Evolutionary conservation across 2,888 invertebrate species (phyloP), one percentile per base, ranked within the genome.

Genomic region (Drosophila macrothrix): DNA sequence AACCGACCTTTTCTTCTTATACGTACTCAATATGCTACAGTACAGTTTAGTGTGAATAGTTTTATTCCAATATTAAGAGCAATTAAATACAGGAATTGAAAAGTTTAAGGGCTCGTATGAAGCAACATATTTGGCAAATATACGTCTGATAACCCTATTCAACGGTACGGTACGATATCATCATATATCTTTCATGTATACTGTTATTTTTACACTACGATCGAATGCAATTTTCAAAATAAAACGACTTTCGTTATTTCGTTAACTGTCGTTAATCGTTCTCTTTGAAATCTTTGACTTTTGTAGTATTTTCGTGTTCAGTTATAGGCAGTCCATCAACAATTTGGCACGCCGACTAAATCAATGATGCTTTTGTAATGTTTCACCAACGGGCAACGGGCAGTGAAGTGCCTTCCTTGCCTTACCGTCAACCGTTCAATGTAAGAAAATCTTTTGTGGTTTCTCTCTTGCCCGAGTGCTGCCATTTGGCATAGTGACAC

Each of bases 261-360:
- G 12, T 22, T 43, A 43, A 43, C 43, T 43, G 5, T 43, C 5
- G 12, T 43, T 2, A 12, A 22, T 43, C 4, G 12, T 5, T 12
- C 49, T 9, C 31, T 14, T 33, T 9, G 4, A 16, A 22, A 31
- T 12, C 52, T 1, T n/a, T 52, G 31, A 12, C 0, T 1, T 4
- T 53, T 53, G 16, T 14, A 53, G 7, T 33, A 31, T 22, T 53
- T 53, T 53, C 31, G 31, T 16, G 12, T 10, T n/a, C 41, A 41
- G 41, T 41, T n/a, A 10, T 41, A n/a, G 62, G 37, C 37, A 49
- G 31, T 9, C 37, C 61, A 55, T 52, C 50, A 22, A 58, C 56
- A 56, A 56, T 67, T 67, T 76, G 77, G 77, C 66, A 49, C 39
- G 12, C 33, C 60, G 62, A 72, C 77, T 12, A 61, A 72, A 67